Conservation (phyloP, 1,140 invertebrate species). For the Drosophila simulans region DNA sequence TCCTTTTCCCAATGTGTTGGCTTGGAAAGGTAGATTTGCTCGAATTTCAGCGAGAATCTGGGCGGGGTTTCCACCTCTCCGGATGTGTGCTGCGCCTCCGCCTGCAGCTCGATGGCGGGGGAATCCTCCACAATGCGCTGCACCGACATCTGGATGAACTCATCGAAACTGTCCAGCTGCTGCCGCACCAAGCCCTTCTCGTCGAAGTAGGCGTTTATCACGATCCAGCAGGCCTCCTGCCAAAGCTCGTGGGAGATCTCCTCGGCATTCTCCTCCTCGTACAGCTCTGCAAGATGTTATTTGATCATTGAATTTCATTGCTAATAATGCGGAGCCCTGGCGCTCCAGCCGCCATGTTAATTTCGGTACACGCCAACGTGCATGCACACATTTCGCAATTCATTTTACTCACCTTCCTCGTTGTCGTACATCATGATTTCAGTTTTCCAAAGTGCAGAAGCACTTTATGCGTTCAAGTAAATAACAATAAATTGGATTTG, state of each 20-base stretch:
- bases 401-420: constrained; percentile 69
- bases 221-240: constrained; percentile 99
- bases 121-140: constrained; percentile 99
- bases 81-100: constrained; percentile 97
- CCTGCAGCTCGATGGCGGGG: constrained; percentile 98
- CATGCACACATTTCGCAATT: constrained; percentile 9
- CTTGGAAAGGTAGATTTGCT: constrained; percentile 99
- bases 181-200: constrained; percentile 99
- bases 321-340: constrained; percentile 26
- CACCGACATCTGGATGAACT: constrained; percentile 99
- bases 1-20: constrained; percentile 99
- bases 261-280: constrained; percentile 86
- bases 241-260: constrained; percentile 98
- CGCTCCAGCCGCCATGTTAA: constrained; percentile 69
- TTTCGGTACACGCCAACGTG: constrained; percentile 43
- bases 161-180: constrained; percentile 99
- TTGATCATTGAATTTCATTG: background rate
- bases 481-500: background rate
- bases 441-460: constrained; percentile 25
- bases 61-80: constrained; percentile 97
- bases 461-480: constrained; percentile 22
- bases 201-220: constrained; percentile 99
- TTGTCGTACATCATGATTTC: constrained; percentile 81
- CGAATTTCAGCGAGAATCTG: constrained; percentile 97
- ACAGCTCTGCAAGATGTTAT: constrained; percentile 56